These are phyloP conservation scores for Calvadosia cruxmelitensis DNA, from an alignment of 30 jellyfish, hydroid and myxozoan species.

Conservation along the genomic window DNA sequence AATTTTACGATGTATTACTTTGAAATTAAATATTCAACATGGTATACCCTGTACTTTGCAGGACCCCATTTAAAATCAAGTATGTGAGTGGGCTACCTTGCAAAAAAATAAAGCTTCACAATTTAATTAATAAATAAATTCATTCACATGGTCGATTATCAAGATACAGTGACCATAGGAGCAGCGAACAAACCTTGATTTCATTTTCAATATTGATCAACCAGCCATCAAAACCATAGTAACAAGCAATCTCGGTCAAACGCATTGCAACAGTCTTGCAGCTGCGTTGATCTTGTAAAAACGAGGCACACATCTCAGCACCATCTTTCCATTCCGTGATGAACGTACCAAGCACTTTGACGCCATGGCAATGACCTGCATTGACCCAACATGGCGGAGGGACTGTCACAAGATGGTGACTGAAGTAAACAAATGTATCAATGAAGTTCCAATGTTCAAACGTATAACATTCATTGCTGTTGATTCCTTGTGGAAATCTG, in stretches of 20 bases:
- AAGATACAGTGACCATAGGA: too few relatives aligned
- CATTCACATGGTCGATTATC: too few relatives aligned
- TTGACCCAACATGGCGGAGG: constrained; percentile 96
- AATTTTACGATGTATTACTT: too few relatives aligned
- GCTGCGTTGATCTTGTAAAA: constrained; percentile 17
- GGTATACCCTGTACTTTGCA: too few relatives aligned
- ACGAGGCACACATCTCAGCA: constrained; percentile 26
- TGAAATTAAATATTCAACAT: too few relatives aligned
- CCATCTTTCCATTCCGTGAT: constrained; percentile 96
- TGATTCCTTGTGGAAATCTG: constrained; percentile 74
- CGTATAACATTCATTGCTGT: constrained; percentile 55
- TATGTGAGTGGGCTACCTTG: too few relatives aligned
- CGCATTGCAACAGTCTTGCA: constrained; percentile 34
- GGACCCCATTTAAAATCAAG: too few relatives aligned
- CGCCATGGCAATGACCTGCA: constrained; percentile 82
- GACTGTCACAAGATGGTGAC: constrained; percentile 80
- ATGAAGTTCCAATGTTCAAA: constrained; percentile 61
- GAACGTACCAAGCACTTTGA: constrained; percentile 72
- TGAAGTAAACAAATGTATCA: constrained; percentile 85
- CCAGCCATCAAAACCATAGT: constrained; percentile 94
- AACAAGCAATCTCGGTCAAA: constrained; percentile 63
- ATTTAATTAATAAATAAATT: too few relatives aligned
- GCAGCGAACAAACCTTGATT: constrained; percentile 46
- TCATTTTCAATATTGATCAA: constrained; percentile 67
- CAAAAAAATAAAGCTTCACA: too few relatives aligned